Conservation (phyloP, 2,113 vertebrate genomes). For the Lophius piscatorius region DNA sequence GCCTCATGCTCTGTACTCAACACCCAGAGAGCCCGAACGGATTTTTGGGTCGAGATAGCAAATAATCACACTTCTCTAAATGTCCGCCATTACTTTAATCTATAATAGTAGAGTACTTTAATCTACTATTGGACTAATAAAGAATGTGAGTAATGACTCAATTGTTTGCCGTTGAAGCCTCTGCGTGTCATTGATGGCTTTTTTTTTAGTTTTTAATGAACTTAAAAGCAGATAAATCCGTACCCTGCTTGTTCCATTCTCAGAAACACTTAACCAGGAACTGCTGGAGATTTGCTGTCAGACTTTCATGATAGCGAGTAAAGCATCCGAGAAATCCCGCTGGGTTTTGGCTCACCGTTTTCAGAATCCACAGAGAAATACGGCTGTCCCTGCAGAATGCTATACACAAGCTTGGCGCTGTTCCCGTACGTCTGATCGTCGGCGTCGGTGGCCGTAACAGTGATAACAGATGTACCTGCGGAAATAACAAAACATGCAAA, state of each 20-base stretch:
- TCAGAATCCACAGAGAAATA: slow-evolving; percentile 98
- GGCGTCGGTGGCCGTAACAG: slow-evolving; percentile 92
- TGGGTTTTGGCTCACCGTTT: slow-evolving; percentile 83
- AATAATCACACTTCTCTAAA: slow-evolving; percentile 10
- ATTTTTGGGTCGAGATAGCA: not conserved
- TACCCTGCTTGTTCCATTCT: not conserved
- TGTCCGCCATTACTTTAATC: not conserved
- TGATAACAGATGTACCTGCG: slow-evolving; percentile 91
- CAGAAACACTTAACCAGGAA: not conserved
- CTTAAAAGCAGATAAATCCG: not conserved
- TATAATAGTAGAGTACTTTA: no score
- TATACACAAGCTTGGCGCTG: slow-evolving; percentile 97
- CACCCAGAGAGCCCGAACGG: not conserved
- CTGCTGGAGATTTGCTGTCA: not conserved
- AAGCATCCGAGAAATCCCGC: not conserved
- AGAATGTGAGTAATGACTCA: slow-evolving; percentile 8
- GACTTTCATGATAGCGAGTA: slow-evolving; percentile 1
- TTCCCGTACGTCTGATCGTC: slow-evolving; percentile 97
- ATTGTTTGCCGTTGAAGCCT: no score
- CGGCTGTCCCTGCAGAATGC: slow-evolving; percentile 95
- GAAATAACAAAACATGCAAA: slow-evolving; percentile 27
- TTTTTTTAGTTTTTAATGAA: no score
- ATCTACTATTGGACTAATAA: not conserved
- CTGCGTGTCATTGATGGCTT: no score
- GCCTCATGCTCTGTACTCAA: not conserved